A percentile compares a stretch with the other conserved stretches of the same genome.
Evolutionary conservation across 1,140 invertebrate species (phyloP).

Genomic region (Ceratosolen solmsi): DNA sequence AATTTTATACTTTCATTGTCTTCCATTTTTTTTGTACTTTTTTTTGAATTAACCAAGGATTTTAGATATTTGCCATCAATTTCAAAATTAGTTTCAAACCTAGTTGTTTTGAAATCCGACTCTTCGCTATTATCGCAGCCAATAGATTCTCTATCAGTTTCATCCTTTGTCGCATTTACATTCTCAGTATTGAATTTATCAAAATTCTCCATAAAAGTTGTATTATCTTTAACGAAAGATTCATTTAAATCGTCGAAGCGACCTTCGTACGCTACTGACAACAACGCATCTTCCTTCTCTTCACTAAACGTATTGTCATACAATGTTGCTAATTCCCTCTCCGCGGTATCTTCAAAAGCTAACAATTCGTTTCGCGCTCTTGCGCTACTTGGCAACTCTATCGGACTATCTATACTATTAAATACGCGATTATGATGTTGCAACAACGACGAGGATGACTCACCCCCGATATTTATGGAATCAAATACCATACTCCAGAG

Average conservation of each 20-base stretch:
- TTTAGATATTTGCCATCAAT: slow-evolving; percentile 70
- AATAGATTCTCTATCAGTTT: background rate
- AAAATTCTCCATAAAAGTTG: background rate
- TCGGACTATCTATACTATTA: background rate
- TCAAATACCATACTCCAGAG: slow-evolving; percentile 61
- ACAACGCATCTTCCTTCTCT: slow-evolving; percentile 35
- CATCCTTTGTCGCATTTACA: background rate
- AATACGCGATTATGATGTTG: slow-evolving; percentile 20
- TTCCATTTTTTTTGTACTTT: slow-evolving; percentile 36
- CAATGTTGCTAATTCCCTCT: slow-evolving; percentile 23
- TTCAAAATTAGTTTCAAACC: slow-evolving; percentile 54
- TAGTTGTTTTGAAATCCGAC: slow-evolving; percentile 2
- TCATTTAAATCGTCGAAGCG: slow-evolving; percentile 30
- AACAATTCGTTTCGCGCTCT: slow-evolving; percentile 45
- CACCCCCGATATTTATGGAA: slow-evolving; percentile 53
- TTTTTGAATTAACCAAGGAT: slow-evolving; percentile 66
- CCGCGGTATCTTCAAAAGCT: slow-evolving; percentile 38
- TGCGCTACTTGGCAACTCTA: slow-evolving; percentile 34
- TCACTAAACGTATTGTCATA: slow-evolving; percentile 39
- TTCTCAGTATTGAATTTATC: background rate
- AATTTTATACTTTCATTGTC: slow-evolving; percentile 15
- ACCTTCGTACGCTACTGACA: slow-evolving; percentile 43
- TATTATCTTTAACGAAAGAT: slow-evolving; percentile 7
- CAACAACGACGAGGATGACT: slow-evolving; percentile 35
- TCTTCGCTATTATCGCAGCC: background rate